A percentile compares a stretch with the other conserved stretches of the same genome.
Conservation (phyloP, 2,113 vertebrate species). For the Lagopus muta region DNA sequence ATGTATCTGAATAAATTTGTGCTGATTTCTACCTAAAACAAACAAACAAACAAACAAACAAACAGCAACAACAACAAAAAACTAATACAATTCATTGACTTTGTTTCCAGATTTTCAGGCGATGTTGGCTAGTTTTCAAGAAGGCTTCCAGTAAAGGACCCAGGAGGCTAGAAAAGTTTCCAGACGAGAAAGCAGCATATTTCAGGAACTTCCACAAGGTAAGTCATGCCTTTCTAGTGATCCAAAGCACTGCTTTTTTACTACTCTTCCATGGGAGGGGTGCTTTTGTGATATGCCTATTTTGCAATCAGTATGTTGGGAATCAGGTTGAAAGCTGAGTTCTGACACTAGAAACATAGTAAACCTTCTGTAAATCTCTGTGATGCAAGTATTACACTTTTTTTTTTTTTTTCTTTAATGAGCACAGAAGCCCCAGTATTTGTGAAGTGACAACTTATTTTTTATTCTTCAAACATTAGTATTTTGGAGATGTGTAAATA, state of each 20-base stretch:
- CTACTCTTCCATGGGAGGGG: neutral
- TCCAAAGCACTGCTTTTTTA: neutral
- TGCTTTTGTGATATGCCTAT: neutral
- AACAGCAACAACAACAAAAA: neutral
- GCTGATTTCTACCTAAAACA: neutral
- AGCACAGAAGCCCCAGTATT: neutral
- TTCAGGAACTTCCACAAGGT: conserved; percentile 99
- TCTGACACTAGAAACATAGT: neutral
- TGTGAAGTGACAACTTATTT: neutral
- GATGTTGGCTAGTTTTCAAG: conserved; percentile 98
- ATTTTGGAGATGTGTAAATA: neutral
- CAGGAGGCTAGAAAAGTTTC: conserved; percentile 95
- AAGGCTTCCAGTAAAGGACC: conserved; percentile 99
- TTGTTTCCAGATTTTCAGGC: conserved; percentile 92
- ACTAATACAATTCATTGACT: conserved; percentile 44
- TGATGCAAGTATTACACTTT: neutral
- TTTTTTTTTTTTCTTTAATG: neutral
- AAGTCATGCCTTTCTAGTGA: neutral
- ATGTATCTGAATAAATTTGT: neutral
- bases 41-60: too few relatives aligned
- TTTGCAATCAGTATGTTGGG: neutral
- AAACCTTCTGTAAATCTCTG: neutral
- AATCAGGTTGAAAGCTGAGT: neutral
- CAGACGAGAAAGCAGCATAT: conserved; percentile 98
- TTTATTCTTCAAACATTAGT: neutral